A percentile compares a stretch with the other conserved stretches of the same genome.
Conservation (phyloP, 2,888 invertebrate species). For the Spilarctia lutea region DNA sequence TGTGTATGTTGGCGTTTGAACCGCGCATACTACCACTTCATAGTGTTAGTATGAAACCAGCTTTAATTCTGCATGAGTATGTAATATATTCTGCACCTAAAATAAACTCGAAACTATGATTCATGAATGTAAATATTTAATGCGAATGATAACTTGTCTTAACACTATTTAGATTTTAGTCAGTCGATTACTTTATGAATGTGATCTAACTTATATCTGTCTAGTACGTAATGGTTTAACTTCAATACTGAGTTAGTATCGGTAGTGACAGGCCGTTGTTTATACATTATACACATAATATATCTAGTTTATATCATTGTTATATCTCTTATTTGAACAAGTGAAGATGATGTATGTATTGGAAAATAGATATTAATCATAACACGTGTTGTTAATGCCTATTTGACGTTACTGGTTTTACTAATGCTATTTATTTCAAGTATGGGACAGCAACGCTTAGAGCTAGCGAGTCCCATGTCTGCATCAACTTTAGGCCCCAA, state of each 20-base stretch:
- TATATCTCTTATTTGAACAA: no score
- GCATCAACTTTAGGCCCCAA: background rate
- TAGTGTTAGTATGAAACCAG: background rate
- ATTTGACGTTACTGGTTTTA: background rate
- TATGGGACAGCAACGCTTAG: background rate
- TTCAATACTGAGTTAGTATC: background rate
- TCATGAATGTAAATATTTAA: background rate
- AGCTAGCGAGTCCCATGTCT: background rate
- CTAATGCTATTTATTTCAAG: background rate
- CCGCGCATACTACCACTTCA: background rate
- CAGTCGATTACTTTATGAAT: background rate
- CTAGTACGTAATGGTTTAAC: background rate
- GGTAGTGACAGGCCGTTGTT: background rate
- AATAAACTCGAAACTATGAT: background rate
- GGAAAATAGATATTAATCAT: no score
- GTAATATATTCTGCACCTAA: background rate
- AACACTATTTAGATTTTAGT: background rate
- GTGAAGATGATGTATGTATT: no score
- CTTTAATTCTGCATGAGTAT: background rate
- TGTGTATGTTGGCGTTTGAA: background rate
- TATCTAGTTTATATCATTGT: no score
- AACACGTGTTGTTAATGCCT: background rate
- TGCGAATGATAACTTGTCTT: background rate
- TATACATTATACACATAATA: background rate
- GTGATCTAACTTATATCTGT: background rate